These are phyloP conservation scores for Aurelia sp. DNA, from an alignment of 30 jellyfish, hydroid and myxozoan genomes.

Conservation along the genomic window DNA sequence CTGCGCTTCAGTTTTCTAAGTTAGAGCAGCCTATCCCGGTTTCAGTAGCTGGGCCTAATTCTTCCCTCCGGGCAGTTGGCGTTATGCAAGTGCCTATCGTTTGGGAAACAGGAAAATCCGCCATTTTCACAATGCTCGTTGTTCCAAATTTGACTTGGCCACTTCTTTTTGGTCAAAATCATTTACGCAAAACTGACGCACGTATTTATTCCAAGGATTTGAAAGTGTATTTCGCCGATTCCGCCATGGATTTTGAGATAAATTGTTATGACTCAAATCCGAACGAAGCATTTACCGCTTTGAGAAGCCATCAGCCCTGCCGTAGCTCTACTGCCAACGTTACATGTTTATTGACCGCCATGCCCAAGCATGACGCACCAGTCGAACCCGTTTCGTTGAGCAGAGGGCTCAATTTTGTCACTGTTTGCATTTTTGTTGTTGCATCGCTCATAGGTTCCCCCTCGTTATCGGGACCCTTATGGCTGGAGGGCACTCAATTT, in stretches of 20 bases:
- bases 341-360: neutral
- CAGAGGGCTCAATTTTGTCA: neutral
- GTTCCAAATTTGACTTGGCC: constrained; percentile 57
- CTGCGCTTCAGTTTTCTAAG: constrained; percentile 22
- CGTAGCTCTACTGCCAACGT: neutral
- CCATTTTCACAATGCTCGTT: constrained; percentile 46
- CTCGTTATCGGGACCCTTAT: no score
- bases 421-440: no score
- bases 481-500: no score
- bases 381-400: neutral
- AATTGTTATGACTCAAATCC: neutral
- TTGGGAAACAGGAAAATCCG: constrained; percentile 17
- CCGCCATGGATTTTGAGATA: neutral
- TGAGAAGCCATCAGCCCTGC: neutral
- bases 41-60: constrained; percentile 37
- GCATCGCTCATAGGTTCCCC: no score
- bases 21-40: constrained; percentile 59
- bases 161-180: constrained; percentile 33
- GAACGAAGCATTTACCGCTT: neutral
- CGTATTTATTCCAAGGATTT: constrained; percentile 8
- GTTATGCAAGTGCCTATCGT: constrained; percentile 49
- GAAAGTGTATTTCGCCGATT: constrained; percentile 20
- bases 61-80: constrained; percentile 26
- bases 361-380: neutral
- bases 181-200: constrained; percentile 29